Percentiles rank a stretch among this genome's conserved stretches.
phyloP scores from a whole-genome alignment of 2,888 invertebrate species.

The Branchipolynoe longqiensis region DNA sequence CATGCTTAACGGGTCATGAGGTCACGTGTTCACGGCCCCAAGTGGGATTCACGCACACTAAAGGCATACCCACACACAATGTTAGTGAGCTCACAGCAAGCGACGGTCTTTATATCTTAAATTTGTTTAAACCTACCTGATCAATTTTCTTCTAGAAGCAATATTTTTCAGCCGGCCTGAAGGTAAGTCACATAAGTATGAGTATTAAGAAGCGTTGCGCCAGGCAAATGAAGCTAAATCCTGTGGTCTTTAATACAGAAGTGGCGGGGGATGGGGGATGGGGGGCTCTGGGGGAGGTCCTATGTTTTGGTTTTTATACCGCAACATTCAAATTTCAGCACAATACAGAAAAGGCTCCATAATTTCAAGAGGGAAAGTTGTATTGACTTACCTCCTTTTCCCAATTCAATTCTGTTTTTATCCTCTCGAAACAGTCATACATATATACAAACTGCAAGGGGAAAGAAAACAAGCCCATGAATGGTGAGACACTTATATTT shows the following conservation, averaged over 20 bases:
- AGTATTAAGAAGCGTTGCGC: too few relatives aligned
- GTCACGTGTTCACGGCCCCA: too few relatives aligned
- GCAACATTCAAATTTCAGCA: too few relatives aligned
- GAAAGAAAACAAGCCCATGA: conserved; percentile 62
- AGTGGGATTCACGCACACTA: too few relatives aligned
- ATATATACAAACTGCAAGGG: conserved; percentile 91
- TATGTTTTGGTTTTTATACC: too few relatives aligned
- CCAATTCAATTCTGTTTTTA: conserved; percentile 89
- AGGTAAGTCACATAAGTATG: conserved; percentile 19
- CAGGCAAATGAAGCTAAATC: too few relatives aligned
- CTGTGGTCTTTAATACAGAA: too few relatives aligned
- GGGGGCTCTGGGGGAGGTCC: too few relatives aligned
- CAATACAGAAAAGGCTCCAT: too few relatives aligned
- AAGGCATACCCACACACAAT: not conserved
- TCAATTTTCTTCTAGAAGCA: conserved; percentile 50
- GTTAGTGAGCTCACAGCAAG: not conserved
- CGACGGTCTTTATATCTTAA: not conserved
- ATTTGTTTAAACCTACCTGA: conserved; percentile 16
- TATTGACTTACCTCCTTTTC: conserved; percentile 60
- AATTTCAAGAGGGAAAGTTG: not conserved
- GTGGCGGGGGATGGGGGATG: too few relatives aligned
- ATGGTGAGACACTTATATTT: too few relatives aligned
- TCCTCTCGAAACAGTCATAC: conserved; percentile 96
- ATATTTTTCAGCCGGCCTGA: conserved; percentile 43
- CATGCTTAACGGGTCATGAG: too few relatives aligned